Percentiles rank a stretch among this genome's conserved stretches.
Evolutionary conservation across 2,113 vertebrate genomes (phyloP).

Genomic region (Sclerurus mexicanus): DNA sequence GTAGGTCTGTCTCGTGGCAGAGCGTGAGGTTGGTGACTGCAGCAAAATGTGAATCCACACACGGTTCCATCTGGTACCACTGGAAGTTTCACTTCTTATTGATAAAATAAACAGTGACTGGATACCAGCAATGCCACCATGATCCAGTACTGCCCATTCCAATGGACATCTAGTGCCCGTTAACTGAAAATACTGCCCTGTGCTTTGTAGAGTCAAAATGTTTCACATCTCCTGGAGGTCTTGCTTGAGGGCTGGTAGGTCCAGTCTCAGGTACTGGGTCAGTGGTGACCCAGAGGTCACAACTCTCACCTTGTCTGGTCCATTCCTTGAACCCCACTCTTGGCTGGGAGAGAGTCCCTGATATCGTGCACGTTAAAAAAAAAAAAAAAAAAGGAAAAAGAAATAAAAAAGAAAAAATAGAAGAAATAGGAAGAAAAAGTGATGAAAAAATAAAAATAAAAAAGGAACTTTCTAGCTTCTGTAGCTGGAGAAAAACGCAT

Average conservation of each 20-base stretch:
- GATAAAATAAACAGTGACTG: background rate
- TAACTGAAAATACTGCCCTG: background rate
- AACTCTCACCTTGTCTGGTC: background rate
- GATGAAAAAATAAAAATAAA: background rate
- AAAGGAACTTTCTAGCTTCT: background rate
- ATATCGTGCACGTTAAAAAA: background rate
- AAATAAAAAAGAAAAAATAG: background rate
- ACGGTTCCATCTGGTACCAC: background rate
- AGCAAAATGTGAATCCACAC: background rate
- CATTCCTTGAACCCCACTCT: background rate
- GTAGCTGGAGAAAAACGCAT: background rate
- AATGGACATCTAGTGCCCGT: too few species aligned
- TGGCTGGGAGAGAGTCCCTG: background rate
- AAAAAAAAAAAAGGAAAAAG: background rate
- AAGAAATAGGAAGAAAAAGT: too few species aligned
- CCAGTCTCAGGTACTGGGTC: background rate
- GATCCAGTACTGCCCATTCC: background rate
- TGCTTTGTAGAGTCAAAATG: background rate
- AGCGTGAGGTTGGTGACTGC: rapidly evolving
- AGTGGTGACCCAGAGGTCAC: background rate
- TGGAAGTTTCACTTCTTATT: background rate
- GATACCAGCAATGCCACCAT: background rate
- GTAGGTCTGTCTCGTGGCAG: background rate
- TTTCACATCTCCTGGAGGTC: background rate
- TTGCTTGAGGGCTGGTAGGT: background rate